Evolutionary conservation across 2,888 invertebrate genomes (phyloP).

Genomic region (Prostheceraeus crozeri): DNA sequence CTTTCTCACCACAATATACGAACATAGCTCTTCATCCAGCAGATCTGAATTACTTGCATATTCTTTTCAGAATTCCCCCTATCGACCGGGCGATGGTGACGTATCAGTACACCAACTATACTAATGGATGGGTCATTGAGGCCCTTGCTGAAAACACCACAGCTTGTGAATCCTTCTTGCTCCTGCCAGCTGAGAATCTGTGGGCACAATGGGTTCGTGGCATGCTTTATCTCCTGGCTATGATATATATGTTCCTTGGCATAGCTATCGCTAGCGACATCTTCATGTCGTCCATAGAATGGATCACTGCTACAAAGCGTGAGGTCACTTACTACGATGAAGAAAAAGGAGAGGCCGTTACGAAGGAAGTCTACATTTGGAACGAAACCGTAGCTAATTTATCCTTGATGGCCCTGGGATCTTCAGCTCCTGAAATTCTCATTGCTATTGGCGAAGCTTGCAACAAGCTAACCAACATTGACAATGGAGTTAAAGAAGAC

Average conservation of each 20-base stretch:
- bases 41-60: no score
- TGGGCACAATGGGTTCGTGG: slow-evolving; percentile 47
- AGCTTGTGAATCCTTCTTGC: slow-evolving; percentile 47
- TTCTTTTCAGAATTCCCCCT: no score
- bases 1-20: no score
- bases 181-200: slow-evolving; percentile 52
- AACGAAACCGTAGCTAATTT: slow-evolving; percentile 55
- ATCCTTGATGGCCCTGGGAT: slow-evolving; percentile 53
- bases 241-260: slow-evolving; percentile 50
- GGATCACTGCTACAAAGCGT: slow-evolving; percentile 51
- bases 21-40: no score
- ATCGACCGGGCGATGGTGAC: no score
- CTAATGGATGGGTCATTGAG: slow-evolving; percentile 47
- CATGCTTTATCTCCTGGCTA: slow-evolving; percentile 49
- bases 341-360: slow-evolving; percentile 46
- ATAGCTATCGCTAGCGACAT: slow-evolving; percentile 52
- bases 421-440: slow-evolving; percentile 53
- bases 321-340: slow-evolving; percentile 49
- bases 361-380: slow-evolving; percentile 50
- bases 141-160: slow-evolving; percentile 42
- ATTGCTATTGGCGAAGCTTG: slow-evolving; percentile 47
- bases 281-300: slow-evolving; percentile 53
- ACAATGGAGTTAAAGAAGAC: slow-evolving; percentile 40
- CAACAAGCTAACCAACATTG: slow-evolving; percentile 40
- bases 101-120: slow-evolving; percentile 44